phyloP scores from a whole-genome alignment of 2,888 invertebrate genomes.

The Meta bourneti region DNA sequence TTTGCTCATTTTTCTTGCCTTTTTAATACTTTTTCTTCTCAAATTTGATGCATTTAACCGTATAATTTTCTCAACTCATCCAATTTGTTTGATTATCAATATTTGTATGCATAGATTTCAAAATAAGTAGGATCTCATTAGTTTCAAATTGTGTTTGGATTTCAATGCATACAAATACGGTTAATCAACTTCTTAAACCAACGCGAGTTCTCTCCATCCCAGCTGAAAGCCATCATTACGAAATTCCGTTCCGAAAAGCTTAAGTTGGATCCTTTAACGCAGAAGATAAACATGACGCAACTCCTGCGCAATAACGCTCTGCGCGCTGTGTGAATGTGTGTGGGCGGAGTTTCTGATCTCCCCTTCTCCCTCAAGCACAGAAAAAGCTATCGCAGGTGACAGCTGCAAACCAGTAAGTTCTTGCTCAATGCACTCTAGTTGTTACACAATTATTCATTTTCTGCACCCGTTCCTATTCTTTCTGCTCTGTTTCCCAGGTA shows the following conservation, averaged over 20 bases:
- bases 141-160: background rate
- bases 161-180: background rate
- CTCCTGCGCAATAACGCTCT: slow-evolving; percentile 15
- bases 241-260: background rate
- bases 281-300: slow-evolving; percentile 5
- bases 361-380: background rate
- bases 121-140: background rate
- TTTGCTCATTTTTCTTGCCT: no score
- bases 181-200: background rate
- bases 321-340: background rate
- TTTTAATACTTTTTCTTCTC: no score
- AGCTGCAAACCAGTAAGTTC: slow-evolving; percentile 32
- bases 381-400: slow-evolving; percentile 15
- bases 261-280: no score
- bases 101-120: background rate
- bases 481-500: slow-evolving; percentile 1
- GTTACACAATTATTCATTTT: slow-evolving; percentile 15
- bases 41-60: no score
- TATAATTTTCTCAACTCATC: no score
- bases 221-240: background rate
- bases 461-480: background rate
- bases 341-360: slow-evolving; percentile 39
- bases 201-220: background rate
- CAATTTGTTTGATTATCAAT: no score
- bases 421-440: slow-evolving; percentile 10